These are phyloP conservation scores for Acipenser ruthenus DNA, from an alignment of 2,797 vertebrate genomes.

Conservation along the genomic window DNA sequence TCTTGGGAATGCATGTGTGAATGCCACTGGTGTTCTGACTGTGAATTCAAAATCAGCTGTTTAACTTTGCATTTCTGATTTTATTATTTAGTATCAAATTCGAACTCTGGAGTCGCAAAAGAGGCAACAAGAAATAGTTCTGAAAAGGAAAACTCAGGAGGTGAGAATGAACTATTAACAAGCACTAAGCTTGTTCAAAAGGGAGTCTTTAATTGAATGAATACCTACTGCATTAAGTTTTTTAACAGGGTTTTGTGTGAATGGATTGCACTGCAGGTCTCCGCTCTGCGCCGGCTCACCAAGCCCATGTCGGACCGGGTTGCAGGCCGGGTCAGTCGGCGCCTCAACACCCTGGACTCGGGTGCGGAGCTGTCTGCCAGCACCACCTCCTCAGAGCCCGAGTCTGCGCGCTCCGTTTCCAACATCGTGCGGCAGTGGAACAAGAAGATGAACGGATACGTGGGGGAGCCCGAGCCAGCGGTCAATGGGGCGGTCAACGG, in stretches of 20 bases:
- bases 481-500: slow-evolving; percentile 35
- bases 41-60: not conserved
- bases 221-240: not conserved
- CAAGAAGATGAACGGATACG: slow-evolving; percentile 75
- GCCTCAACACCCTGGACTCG: slow-evolving; percentile 68
- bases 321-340: slow-evolving; percentile 64
- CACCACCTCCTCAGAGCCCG: slow-evolving; percentile 78
- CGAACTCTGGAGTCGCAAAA: slow-evolving; percentile 91
- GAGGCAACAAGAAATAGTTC: slow-evolving; percentile 87
- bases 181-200: not conserved
- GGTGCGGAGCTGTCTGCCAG: slow-evolving; percentile 79
- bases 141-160: slow-evolving; percentile 91
- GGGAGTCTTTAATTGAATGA: not conserved
- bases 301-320: slow-evolving; percentile 89
- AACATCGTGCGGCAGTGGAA: slow-evolving; percentile 94
- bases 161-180: slow-evolving; percentile 37
- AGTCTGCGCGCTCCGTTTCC: slow-evolving; percentile 74
- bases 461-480: slow-evolving; percentile 57
- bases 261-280: slow-evolving; percentile 35
- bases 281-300: slow-evolving; percentile 78
- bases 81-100: slow-evolving; percentile 78
- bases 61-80: not conserved
- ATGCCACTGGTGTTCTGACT: too few relatives aligned
- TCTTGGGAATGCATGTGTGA: too few relatives aligned
- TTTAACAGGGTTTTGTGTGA: not conserved